phyloP scores from a whole-genome alignment of 1,140 invertebrate species.

The Drosophila mayri region DNA sequence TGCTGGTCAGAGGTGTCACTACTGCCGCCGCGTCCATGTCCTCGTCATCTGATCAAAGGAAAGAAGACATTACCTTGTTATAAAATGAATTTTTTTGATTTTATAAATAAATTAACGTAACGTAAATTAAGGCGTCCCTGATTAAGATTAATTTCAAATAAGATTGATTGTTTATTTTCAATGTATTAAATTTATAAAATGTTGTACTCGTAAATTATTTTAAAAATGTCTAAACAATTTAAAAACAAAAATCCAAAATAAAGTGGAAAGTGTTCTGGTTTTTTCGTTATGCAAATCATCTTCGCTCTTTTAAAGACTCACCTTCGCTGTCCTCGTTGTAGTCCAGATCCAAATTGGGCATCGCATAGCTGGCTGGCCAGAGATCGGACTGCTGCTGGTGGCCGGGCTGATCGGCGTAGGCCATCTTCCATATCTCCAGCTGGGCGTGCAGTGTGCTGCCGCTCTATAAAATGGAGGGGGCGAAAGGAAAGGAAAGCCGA shows the following conservation, averaged over 20 bases:
- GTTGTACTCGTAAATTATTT: too few species aligned
- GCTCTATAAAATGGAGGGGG: slow-evolving; percentile 86
- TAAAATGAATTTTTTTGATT: background rate
- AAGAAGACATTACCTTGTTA: background rate
- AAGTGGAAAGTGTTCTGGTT: background rate
- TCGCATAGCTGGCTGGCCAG: slow-evolving; percentile 52
- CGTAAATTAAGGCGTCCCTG: background rate
- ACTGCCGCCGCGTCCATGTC: slow-evolving; percentile 83
- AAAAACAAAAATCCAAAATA: background rate
- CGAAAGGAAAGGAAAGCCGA: slow-evolving; percentile 64
- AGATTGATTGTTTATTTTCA: background rate
- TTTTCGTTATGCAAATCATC: slow-evolving; percentile 1
- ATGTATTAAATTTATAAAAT: too few species aligned
- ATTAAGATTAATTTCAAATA: background rate
- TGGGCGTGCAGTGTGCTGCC: slow-evolving; percentile 94
- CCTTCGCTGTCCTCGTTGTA: slow-evolving; percentile 70
- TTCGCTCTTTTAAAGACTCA: slow-evolving; percentile 26
- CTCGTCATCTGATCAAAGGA: slow-evolving; percentile 86
- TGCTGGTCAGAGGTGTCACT: slow-evolving; percentile 36
- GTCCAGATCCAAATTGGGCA: slow-evolving; percentile 48
- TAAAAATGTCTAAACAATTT: background rate
- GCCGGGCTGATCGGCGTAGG: slow-evolving; percentile 72
- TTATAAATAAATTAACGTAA: background rate
- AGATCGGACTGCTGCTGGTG: slow-evolving; percentile 36
- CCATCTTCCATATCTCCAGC: slow-evolving; percentile 96